phyloP scores from a whole-genome alignment of 1,140 invertebrate species.

The Laupala kohalensis region DNA sequence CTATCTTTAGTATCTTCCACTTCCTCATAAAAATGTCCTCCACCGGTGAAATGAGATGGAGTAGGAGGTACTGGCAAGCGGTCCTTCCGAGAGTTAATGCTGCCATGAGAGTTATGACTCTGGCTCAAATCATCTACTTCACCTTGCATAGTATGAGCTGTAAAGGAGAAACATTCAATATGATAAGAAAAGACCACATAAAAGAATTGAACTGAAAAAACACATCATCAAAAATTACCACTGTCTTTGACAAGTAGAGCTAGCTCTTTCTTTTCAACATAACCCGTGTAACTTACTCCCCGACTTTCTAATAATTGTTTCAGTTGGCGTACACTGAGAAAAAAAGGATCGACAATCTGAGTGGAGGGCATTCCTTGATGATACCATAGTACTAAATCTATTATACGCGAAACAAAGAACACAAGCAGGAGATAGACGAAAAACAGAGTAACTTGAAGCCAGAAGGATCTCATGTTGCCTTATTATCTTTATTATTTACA shows the following conservation, averaged over 20 bases:
- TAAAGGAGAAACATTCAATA: slow-evolving; percentile 5
- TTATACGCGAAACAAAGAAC: slow-evolving; percentile 19
- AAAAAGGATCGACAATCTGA: slow-evolving; percentile 30
- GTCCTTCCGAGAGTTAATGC: slow-evolving; percentile 3
- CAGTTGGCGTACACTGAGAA: slow-evolving; percentile 34
- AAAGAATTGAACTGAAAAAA: too few species aligned
- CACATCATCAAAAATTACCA: slow-evolving; percentile 23
- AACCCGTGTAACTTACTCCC: slow-evolving; percentile 35
- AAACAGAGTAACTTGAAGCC: slow-evolving; percentile 18
- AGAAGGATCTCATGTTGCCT: slow-evolving; percentile 13
- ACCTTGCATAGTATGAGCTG: slow-evolving; percentile 19
- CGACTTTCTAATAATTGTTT: slow-evolving; percentile 35
- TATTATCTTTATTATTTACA: not conserved
- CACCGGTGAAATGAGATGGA: slow-evolving; percentile 33
- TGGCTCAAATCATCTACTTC: slow-evolving; percentile 20
- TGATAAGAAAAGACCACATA: not conserved
- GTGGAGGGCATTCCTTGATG: slow-evolving; percentile 19
- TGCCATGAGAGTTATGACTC: not conserved
- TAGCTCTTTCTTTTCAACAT: slow-evolving; percentile 37
- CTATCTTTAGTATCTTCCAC: slow-evolving; percentile 42
- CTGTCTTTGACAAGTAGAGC: slow-evolving; percentile 30
- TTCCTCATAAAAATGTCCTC: slow-evolving; percentile 35
- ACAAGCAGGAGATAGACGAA: slow-evolving; percentile 20
- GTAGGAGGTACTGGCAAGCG: slow-evolving; percentile 13
- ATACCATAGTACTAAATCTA: slow-evolving; percentile 22